Evolutionary conservation across 2,113 vertebrate species (phyloP).

Genomic region (Thymallus thymallus): DNA sequence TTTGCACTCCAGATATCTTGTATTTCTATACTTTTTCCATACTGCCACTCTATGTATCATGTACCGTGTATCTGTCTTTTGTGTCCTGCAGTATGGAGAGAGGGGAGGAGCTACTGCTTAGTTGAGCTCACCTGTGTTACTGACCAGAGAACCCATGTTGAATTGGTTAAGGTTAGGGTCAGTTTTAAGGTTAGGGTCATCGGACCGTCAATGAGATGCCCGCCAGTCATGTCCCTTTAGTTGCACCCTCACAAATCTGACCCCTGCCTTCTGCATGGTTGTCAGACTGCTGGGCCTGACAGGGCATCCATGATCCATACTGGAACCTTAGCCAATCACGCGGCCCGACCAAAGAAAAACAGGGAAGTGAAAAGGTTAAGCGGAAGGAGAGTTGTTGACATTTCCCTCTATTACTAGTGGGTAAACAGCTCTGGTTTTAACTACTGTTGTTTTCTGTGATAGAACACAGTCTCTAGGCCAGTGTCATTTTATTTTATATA

Average conservation of each 20-base stretch:
- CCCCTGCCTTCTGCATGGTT: background rate
- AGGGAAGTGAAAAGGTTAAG: conserved; percentile 2
- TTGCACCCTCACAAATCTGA: background rate
- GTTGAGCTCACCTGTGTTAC: conserved; percentile 46
- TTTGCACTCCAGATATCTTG: too few relatives aligned
- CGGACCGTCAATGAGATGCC: too few relatives aligned
- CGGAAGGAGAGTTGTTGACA: conserved; percentile 12
- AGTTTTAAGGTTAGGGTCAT: background rate
- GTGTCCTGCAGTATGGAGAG: conserved; percentile 23
- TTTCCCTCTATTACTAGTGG: conserved; percentile 64
- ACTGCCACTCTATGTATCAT: too few relatives aligned
- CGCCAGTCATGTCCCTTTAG: background rate
- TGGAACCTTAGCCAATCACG: background rate
- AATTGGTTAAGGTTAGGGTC: too few relatives aligned
- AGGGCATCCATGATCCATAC: background rate
- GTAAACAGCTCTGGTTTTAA: conserved; percentile 61
- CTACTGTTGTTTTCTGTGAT: conserved; percentile 21
- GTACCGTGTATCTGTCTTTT: too few relatives aligned
- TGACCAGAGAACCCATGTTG: conserved; percentile 23
- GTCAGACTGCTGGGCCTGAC: background rate
- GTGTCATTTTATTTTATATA: conserved; percentile 22
- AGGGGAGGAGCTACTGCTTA: background rate
- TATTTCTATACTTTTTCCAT: too few relatives aligned
- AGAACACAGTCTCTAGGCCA: background rate
- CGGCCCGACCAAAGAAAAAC: conserved; percentile 1